Base-by-base conservation (phyloP, 2,797 vertebrate genomes). In the Poeciliopsis paucimaculata region DNA sequence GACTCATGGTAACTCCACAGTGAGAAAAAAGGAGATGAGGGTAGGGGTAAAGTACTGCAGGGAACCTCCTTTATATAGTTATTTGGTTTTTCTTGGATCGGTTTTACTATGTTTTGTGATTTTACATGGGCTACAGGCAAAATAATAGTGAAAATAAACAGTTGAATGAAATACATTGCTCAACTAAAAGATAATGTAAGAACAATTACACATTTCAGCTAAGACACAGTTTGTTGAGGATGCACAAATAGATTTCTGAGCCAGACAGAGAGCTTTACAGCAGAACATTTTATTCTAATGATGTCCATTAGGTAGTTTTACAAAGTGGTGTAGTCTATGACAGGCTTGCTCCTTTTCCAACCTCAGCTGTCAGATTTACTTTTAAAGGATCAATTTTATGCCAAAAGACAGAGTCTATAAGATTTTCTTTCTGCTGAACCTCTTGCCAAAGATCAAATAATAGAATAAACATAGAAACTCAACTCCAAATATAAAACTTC, bases 21-120 rank as follows among this genome's bases (percentile, higher is more conserved):
- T 46, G 68, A 80, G 64, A 36, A 20, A 78, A 11, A 77, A 66
- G n/a, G 16, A 70, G 49, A 60, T 43, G 57, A 39, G 26, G 26
- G 51, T 55, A 34, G 84, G 82, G 72, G 78, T 83, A 55, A 45
- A 80, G 43, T 72, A 13, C 72, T 12, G 8, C 73, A 76, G 79
- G 76, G 2, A 18, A 18, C 1, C 12, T 75, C 73, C 53, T 34
- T 45, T 2, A 75, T 76, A 41, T 20, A 57, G 18, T 46, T 57
- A 6, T 28, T 18, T 11, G 12, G 26, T 72, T 46, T n/a, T 64
- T 73, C 60, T 64, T 49, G 5, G 66, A 75, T 66, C 12, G 0
- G 13, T 55, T 73, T 66, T 16, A n/a, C 13, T 18, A 55, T 34
- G 5, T 4, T 36, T n/a, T 71, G 6, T n/a, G 39, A 10, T 60